Evolutionary conservation across 2,888 invertebrate genomes (phyloP), one percentile per base, ranked within the genome.

Genomic region (Hirtodrosophila alboralis): DNA sequence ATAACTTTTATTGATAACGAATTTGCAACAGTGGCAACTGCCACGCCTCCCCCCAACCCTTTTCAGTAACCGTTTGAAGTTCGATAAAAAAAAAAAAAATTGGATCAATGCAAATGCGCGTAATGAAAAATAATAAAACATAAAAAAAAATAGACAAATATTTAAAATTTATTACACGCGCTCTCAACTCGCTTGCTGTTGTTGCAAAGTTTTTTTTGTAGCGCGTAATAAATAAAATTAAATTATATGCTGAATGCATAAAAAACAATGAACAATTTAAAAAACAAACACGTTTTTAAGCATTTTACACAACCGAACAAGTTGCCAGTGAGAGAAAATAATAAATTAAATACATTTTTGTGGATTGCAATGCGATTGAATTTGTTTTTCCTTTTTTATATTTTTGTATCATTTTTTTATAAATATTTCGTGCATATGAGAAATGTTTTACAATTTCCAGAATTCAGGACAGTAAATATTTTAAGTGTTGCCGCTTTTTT

Each of bases 381-480:
- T 57, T 61, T 14, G 30, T 21, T 28, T 47, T 9, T 26, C 36
- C 40, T 37, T 57, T 63, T 21, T 47, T 48, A 51, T 47, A 10
- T 9, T 14, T 57, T 56, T 45, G 51, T 34, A 8, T 27, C 1
- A 4, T 31, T 53, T 56, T 48, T 52, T 37, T 33, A 31, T 44
- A 53, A 37, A 34, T 49, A 38, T 53, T 52, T 37, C 28, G 30
- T 38, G 44, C 40, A 59, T 59, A 68, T 61, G 72, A 63, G 65
- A 78, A 78, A 78, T 78, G 75, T 81, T 79, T 72, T 75, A 78
- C 85, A 85, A 72, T 84, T 75, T 81, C 56, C 63, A 75, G 75
- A 61, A 66, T 71, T 45, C 62, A 43, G 58, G 60, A 72, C 73
- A 70, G 78, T 79, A 79, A 84, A 78, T 78, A 84, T 79, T 81